Base-by-base conservation (phyloP, 1,140 invertebrate species). In the Drosophila trapezifrons region DNA sequence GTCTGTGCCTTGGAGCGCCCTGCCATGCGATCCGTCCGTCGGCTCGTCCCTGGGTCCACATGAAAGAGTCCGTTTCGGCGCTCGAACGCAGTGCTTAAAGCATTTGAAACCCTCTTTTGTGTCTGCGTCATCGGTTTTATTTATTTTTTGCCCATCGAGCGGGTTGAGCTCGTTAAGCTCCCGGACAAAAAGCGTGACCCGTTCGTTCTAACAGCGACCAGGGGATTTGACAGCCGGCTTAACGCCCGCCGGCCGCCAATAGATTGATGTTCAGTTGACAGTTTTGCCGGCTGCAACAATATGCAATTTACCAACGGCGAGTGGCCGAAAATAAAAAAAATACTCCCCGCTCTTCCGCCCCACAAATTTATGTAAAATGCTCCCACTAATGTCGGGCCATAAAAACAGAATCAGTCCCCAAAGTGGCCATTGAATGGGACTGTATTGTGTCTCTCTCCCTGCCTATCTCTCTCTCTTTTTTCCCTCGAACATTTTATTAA, bases 221-320 rank as follows among this genome's bases (percentile, higher is more conserved):
- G 43, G 69, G 78, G 81, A 76, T 89, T 83, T 83, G 62, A 73
- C 37, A 62, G 77, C 27, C 73, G 75, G 84, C 84, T 84, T 89
- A 89, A 75, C 66, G 80, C 80, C 75, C 43, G 38, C 47, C 37
- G 78, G 79, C 62, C 59, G 64, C 57, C 79, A 77, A 87, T 87
- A 84, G 84, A 89, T 89, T 89, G 84, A 89, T 89, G 85, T 76
- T 71, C 85, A 78, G 85, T 89, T 84, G 84, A 89, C 84, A 84
- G 80, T 75, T 65, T 54, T 64, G 18, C 38, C 65, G 54, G 56
- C 54, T 72, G 59, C 59, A 86, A 86, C 78, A 87, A 87, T 76
- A 69, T 72, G 75, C 83, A 79, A 70, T 78, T 42, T 66, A 76
- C 45, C 42, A 70, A 54, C 20, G 37, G 43, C 29, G 13, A 27